Conservation (phyloP, 2,113 vertebrate genomes). For the Pelmatolapia mariae region DNA sequence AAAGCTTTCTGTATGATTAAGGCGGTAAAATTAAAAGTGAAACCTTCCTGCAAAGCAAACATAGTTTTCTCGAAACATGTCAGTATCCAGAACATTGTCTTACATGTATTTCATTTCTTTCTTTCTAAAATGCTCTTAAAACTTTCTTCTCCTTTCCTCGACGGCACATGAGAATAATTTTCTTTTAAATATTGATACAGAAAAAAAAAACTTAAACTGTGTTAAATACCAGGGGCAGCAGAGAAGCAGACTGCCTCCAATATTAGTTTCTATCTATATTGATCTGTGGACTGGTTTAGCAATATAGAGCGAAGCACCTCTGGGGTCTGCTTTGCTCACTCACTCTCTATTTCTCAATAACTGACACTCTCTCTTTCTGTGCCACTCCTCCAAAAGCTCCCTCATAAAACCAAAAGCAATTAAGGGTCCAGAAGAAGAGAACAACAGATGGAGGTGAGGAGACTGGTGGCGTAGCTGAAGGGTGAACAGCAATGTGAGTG, state of each 20-base stretch:
- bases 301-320: constrained; percentile 20
- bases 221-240: not conserved
- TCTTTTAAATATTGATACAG: not conserved
- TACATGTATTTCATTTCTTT: not conserved
- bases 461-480: not conserved
- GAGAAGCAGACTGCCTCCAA: not conserved
- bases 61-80: not conserved
- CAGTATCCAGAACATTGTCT: not conserved
- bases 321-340: not conserved
- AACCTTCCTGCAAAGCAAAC: not conserved
- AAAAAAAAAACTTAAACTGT: not conserved
- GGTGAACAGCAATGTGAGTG: not conserved
- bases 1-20: not conserved
- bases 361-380: not conserved
- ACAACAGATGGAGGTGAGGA: not conserved
- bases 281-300: constrained; percentile 23
- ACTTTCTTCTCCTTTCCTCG: not conserved
- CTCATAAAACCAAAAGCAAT: constrained; percentile 50
- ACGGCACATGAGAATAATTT: not conserved
- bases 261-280: constrained; percentile 30
- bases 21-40: not conserved
- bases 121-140: not conserved
- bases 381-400: not conserved
- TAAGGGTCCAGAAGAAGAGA: not conserved
- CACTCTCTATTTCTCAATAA: not conserved